Evolutionary conservation across 2,797 vertebrate genomes (phyloP).

Genomic region (Apodemus agrarius): DNA sequence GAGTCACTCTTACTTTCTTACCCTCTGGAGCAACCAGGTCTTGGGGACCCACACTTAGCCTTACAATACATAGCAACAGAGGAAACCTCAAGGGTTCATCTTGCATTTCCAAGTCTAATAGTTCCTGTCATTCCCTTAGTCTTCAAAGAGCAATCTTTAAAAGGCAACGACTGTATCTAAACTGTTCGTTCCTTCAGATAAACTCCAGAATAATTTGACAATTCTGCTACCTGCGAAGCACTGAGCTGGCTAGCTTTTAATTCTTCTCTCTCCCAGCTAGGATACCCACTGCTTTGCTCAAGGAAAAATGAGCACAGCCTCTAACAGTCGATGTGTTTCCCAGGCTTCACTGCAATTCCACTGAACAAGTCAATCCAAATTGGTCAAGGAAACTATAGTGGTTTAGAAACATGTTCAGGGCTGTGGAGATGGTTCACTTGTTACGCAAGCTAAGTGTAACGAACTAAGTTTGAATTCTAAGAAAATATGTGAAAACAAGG

Average conservation of each 20-base stretch:
- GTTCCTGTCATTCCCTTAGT: not conserved
- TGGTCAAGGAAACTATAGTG: not conserved
- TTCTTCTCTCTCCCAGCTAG: not conserved
- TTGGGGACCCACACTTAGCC: not conserved
- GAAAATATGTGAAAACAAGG: not conserved
- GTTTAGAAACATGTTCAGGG: not conserved
- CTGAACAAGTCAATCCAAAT: conserved; percentile 27
- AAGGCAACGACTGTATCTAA: not conserved
- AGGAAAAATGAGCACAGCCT: not conserved
- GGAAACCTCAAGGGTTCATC: not conserved
- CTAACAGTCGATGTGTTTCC: not conserved
- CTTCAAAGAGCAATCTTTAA: conserved; percentile 28
- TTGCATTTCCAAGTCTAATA: not conserved
- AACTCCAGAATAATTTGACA: conserved; percentile 37
- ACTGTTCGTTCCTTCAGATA: conserved; percentile 1
- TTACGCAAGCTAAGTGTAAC: not conserved
- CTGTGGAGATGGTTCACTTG: not conserved
- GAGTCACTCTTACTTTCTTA: not conserved
- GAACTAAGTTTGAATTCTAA: not conserved
- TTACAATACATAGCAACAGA: not conserved
- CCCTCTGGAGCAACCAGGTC: not conserved
- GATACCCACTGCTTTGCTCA: not conserved
- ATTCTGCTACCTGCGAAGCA: not conserved
- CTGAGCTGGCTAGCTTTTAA: not conserved
- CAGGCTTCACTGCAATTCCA: not conserved